These are phyloP conservation scores for Silurus asotus DNA, from an alignment of 2,113 vertebrate genomes.

Conservation along the genomic window DNA sequence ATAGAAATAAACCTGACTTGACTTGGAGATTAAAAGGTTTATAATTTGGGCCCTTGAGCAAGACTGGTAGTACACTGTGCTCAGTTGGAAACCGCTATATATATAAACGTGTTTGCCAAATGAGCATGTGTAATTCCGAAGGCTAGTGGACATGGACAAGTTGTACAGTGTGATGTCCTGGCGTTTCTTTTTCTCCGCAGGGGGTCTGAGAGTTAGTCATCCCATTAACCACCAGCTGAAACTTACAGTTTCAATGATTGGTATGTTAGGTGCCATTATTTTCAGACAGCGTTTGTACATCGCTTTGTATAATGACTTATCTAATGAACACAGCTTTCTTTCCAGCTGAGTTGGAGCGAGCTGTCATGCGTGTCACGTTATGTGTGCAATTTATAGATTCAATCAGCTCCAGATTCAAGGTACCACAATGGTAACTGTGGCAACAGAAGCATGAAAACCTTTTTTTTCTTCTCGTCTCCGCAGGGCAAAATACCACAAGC, in stretches of 20 bases:
- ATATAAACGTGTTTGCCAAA: neutral
- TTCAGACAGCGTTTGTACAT: neutral
- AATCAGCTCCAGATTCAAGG: neutral
- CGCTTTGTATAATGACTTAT: neutral
- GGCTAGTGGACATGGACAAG: neutral
- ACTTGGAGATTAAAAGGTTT: neutral
- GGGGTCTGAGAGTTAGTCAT: conserved; percentile 14
- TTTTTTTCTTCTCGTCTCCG: conserved; percentile 48
- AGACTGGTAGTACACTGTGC: neutral
- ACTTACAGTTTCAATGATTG: neutral
- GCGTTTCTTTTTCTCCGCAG: neutral
- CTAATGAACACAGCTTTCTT: neutral
- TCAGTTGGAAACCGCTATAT: neutral
- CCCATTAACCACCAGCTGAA: conserved; percentile 4
- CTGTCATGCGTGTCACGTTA: conserved; percentile 13
- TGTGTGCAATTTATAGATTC: conserved; percentile 38
- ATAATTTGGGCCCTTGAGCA: neutral
- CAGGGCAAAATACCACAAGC: conserved; percentile 98
- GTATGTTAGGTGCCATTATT: conserved; percentile 10
- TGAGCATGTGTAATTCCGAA: neutral
- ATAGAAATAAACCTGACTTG: too few species aligned
- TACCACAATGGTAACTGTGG: conserved; percentile 40
- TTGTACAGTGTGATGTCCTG: neutral
- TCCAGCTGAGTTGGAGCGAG: conserved; percentile 3
- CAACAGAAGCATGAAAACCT: conserved; percentile 33